Evolutionary conservation across 1,140 invertebrate genomes (phyloP).

Genomic region (Dendrolimus punctatus): DNA sequence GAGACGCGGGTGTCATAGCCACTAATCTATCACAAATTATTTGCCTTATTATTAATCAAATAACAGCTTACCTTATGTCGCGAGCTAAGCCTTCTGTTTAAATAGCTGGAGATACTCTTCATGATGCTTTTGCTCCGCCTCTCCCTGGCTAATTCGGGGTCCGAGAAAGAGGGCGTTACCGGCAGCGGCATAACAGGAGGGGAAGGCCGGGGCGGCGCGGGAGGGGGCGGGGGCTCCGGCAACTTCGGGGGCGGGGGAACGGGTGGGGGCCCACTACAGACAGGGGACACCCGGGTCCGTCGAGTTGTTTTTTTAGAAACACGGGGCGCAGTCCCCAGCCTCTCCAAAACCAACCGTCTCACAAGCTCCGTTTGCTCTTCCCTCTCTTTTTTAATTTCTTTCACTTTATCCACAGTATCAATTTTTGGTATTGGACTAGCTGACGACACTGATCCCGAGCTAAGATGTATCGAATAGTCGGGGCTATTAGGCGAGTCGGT

Average conservation of each 20-base stretch:
- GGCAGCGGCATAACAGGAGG: conserved; percentile 33
- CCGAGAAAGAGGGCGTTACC: conserved; percentile 66
- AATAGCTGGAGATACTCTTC: conserved; percentile 87
- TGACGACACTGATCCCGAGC: conserved; percentile 35
- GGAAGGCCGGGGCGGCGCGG: conserved; percentile 29
- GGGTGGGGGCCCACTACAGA: conserved; percentile 25
- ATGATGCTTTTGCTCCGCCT: conserved; percentile 85
- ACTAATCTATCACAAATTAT: too few species aligned
- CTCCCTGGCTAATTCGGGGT: conserved; percentile 73
- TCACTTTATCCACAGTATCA: conserved; percentile 42
- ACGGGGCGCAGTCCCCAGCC: conserved; percentile 33
- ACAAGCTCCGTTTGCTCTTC: conserved; percentile 59
- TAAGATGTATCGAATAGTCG: conserved; percentile 29
- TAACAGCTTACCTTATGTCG: conserved; percentile 49
- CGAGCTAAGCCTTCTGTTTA: conserved; percentile 66
- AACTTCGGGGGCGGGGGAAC: conserved; percentile 17
- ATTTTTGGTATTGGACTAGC: conserved; percentile 23
- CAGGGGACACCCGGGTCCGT: conserved; percentile 23
- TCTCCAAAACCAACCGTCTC: conserved; percentile 41
- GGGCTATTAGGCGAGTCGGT: conserved; percentile 22
- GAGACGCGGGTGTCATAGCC: too few species aligned
- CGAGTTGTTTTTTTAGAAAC: conserved; percentile 29
- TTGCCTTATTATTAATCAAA: background rate
- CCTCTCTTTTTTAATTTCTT: conserved; percentile 49
- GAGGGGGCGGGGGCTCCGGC: conserved; percentile 12